Evolutionary conservation across 1,140 invertebrate species (phyloP).

Genomic region (Odontomachus brunneus): DNA sequence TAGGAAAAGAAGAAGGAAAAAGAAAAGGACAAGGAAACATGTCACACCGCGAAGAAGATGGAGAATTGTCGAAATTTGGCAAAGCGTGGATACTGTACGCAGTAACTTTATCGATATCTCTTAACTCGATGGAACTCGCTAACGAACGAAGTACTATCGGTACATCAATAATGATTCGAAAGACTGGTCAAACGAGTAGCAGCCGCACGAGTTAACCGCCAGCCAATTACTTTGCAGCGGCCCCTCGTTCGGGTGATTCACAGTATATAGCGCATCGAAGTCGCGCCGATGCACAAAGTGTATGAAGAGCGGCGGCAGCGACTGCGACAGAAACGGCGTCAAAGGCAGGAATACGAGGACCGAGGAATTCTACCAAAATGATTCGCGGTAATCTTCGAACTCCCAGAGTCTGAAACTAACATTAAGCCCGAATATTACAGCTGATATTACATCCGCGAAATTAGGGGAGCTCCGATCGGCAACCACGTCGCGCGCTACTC

Average conservation of each 20-base stretch:
- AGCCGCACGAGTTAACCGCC: conserved; percentile 54
- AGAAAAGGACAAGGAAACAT: too few species aligned
- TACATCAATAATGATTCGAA: conserved; percentile 40
- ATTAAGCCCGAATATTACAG: conserved; percentile 61
- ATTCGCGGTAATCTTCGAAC: conserved; percentile 61
- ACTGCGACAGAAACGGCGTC: neutral
- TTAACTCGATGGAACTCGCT: conserved; percentile 31
- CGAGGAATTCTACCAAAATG: conserved; percentile 54
- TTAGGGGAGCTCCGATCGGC: conserved; percentile 49
- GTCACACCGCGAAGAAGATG: neutral
- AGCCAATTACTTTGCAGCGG: conserved; percentile 62
- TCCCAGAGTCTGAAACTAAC: conserved; percentile 47
- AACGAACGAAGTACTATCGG: conserved; percentile 37
- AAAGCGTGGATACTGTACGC: neutral
- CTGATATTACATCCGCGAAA: conserved; percentile 61
- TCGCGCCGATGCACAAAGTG: conserved; percentile 35
- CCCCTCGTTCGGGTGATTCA: conserved; percentile 4
- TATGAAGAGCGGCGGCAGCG: conserved; percentile 15
- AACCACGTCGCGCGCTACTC: conserved; percentile 33
- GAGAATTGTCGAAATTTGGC: neutral
- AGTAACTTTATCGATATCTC: conserved; percentile 39
- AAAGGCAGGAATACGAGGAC: conserved; percentile 33
- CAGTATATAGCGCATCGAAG: conserved; percentile 26
- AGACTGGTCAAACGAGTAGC: conserved; percentile 41
- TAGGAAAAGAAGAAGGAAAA: too few species aligned